Base-by-base conservation (phyloP, 2,113 vertebrate genomes). In the Xenopus tropicalis region DNA sequence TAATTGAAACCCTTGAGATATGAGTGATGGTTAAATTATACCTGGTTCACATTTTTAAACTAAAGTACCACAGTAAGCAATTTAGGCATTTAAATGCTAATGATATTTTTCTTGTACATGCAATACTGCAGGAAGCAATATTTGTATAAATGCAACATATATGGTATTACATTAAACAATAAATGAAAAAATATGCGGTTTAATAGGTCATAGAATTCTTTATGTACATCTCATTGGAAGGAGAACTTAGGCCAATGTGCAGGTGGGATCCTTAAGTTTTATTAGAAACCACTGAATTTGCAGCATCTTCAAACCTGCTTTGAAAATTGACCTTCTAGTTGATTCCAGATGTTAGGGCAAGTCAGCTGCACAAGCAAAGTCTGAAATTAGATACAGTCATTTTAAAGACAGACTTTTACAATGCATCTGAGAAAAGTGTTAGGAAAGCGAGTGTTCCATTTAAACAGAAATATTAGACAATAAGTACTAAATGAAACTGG, bases 331-430 rank as follows among this genome's bases (percentile, higher is more conserved):
- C 64, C 57, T 68, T 56, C 17, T 62, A 75, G 66, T 69, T 75
- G 58, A 48, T 75, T 75, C 72, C 72, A 75, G 72, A 75, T 75
- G 72, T 20, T 22, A 16, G 11, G 54, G 63, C 11, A 42, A 66
- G 63, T 44, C 71, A 59, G 71, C 54, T 61, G 72, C 23, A 29
- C 7, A n/a, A 24, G 65, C 72, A 66, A 21, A 46, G 56, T 25
- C 72, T 68, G 72, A 68, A 74, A 74, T 42, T 10, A 44, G 65
- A 74, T 51, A 52, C 64, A 61, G 43, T 67, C 43, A 14, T 46
- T 74, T 61, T 20, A 67, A 67, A 66, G 54, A 23, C 42, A 61
- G 59, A 67, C n/a, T 69, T 75, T 75, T 75, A 75, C 66, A 37
- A 54, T 62, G 11, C 72, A 61, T 75, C 44, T 62, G 72, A 62